Evolutionary conservation across 2,888 invertebrate species (phyloP).

Genomic region (Noctuana brunneofusca): DNA sequence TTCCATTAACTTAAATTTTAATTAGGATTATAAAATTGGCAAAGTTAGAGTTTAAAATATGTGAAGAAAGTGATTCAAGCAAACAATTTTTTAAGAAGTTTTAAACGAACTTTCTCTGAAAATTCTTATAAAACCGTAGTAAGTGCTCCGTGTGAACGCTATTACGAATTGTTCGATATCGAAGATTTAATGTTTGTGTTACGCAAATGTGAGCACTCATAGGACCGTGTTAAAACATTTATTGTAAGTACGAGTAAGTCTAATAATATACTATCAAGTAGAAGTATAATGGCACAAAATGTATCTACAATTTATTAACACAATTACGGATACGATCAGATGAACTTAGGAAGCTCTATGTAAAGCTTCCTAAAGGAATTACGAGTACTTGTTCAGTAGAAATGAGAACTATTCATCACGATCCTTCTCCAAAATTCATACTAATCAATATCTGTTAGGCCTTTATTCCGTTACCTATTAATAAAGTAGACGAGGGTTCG

Average conservation of each 20-base stretch:
- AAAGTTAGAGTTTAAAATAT: no score
- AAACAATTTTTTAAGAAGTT: background rate
- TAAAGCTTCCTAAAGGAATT: background rate
- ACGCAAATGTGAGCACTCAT: constrained; percentile 9
- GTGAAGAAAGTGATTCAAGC: background rate
- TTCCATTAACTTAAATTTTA: background rate
- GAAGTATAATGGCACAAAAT: background rate
- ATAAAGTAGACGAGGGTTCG: background rate
- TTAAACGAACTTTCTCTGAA: background rate
- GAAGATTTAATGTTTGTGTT: constrained; percentile 16
- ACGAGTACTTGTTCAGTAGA: background rate
- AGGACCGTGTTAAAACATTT: constrained; percentile 8
- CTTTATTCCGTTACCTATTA: background rate
- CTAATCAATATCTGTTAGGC: constrained; percentile 1
- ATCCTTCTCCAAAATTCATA: background rate
- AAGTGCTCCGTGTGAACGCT: background rate
- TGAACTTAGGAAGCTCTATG: background rate
- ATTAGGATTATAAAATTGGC: no score
- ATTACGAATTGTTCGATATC: constrained; percentile 8
- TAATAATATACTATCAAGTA: background rate
- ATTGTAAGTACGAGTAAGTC: constrained; percentile 4
- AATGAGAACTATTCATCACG: constrained; percentile 4
- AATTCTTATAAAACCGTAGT: background rate
- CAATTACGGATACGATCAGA: background rate
- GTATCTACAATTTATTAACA: background rate